These are phyloP conservation scores for Chiloscyllium plagiosum DNA, from an alignment of 2,113 vertebrate species.

Conservation along the genomic window DNA sequence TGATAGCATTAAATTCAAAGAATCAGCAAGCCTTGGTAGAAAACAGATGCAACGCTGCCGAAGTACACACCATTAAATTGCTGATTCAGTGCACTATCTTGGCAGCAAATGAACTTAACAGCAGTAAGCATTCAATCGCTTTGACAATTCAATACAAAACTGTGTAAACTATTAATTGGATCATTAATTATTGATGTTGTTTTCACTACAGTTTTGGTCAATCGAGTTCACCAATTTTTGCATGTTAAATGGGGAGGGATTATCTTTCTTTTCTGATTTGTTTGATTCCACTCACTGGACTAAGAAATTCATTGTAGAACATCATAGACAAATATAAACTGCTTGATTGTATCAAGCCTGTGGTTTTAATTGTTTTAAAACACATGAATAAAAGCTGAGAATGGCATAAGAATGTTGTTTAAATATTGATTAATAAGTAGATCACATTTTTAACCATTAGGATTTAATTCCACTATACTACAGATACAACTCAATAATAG, in stretches of 20 bases:
- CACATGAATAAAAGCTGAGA: background rate
- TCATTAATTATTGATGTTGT: constrained; percentile 74
- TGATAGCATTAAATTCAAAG: constrained; percentile 54
- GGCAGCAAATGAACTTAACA: constrained; percentile 48
- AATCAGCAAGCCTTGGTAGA: constrained; percentile 50
- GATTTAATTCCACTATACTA: background rate
- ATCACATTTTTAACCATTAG: background rate
- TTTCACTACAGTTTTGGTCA: constrained; percentile 57
- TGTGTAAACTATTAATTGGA: constrained; percentile 76
- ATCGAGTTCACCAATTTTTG: constrained; percentile 28
- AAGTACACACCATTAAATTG: constrained; percentile 52
- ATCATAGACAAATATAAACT: background rate
- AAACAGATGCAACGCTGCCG: constrained; percentile 42
- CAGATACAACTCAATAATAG: background rate
- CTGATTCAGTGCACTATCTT: constrained; percentile 60
- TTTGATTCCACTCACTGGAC: background rate
- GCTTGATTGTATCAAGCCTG: background rate
- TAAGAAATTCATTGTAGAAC: background rate
- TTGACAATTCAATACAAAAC: constrained; percentile 74
- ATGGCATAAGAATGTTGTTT: background rate
- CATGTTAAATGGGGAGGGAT: background rate
- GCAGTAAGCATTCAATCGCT: constrained; percentile 64
- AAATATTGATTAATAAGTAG: background rate
- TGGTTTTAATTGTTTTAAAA: background rate
- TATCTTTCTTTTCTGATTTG: background rate